These are phyloP conservation scores for Drosophila cardini DNA, from an alignment of 1,140 invertebrate genomes.

Conservation along the genomic window DNA sequence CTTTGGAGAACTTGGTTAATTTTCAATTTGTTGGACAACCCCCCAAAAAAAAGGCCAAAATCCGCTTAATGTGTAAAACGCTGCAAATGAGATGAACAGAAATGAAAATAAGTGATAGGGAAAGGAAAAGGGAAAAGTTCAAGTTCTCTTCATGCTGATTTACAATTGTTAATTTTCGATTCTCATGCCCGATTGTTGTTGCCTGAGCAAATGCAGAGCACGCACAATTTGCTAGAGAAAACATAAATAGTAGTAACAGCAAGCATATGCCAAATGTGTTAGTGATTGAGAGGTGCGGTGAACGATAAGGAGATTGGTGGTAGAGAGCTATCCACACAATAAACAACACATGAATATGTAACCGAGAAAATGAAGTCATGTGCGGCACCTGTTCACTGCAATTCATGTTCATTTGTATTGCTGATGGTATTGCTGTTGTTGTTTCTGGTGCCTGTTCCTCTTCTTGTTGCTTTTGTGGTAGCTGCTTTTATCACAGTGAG, in stretches of 20 bases:
- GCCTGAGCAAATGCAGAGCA: slow-evolving; percentile 40
- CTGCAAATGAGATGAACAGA: slow-evolving; percentile 64
- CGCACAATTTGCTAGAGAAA: slow-evolving; percentile 81
- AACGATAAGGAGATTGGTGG: background rate
- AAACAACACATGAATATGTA: slow-evolving; percentile 65
- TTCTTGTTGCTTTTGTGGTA: slow-evolving; percentile 12
- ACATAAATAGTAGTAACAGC: slow-evolving; percentile 74
- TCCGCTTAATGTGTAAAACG: slow-evolving; percentile 18
- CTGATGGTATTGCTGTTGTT: slow-evolving; percentile 56
- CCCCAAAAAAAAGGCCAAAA: slow-evolving; percentile 20
- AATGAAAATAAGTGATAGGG: slow-evolving; percentile 7
- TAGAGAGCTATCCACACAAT: slow-evolving; percentile 28
- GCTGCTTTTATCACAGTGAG: slow-evolving; percentile 56
- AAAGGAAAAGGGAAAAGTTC: slow-evolving; percentile 5
- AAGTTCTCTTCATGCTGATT: slow-evolving; percentile 45
- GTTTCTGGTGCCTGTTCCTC: slow-evolving; percentile 28
- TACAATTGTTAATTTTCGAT: slow-evolving; percentile 33
- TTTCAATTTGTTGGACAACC: slow-evolving; percentile 68
- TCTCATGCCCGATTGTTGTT: slow-evolving; percentile 1
- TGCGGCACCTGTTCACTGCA: slow-evolving; percentile 78
- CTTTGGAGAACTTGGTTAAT: slow-evolving; percentile 57
- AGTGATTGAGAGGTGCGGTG: slow-evolving; percentile 4
- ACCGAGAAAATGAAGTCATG: slow-evolving; percentile 80
- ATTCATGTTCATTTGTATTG: slow-evolving; percentile 82
- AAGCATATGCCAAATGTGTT: slow-evolving; percentile 66